Base-by-base conservation (phyloP, 2,113 vertebrate species). In the Antennarius striatus region DNA sequence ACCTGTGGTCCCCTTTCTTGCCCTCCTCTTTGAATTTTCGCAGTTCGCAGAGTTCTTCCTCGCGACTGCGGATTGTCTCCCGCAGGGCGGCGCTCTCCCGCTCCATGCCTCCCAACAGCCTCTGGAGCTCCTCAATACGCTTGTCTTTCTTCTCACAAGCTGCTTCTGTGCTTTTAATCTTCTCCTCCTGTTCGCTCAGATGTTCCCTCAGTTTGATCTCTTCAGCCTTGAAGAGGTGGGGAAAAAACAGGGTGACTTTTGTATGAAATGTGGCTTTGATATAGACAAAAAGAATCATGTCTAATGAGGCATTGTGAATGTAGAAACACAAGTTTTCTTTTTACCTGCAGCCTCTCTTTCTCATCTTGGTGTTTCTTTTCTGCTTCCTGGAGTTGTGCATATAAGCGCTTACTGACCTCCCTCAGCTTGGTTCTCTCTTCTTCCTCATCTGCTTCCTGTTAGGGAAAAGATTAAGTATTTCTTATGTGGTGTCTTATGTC, bases 301-400 rank as follows among this genome's bases (percentile, higher is more conserved):
- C 30, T 46, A 6, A n/a, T 42, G 32, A 32, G 51, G 13, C 36
- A 10, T 10, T 1, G 10, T 28, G 63, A 17, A 10, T 30, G 13
- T 30, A 42, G 39, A 63, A 30, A 39, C 30, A 50, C 22, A 30
- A 16, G 1, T 17, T 11, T 54, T 3, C 30, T 3, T 10, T 15
- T 85, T 72, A 97, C 96, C 95, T 96, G 94, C 4, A 96, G 93
- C 56, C 79, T 84, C 3, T 89, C 89, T 49, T 83, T 92, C 29
- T 98, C 96, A 48, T 93, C 89, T 82, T 93, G 93, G 51, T 95
- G 94, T 54, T 84, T 92, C 50, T 68, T 93, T 61, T 98, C 95
- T 0, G 93, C 89, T 39, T 97, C 95, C 84, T 93, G 94, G 42
- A 98, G 86, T 85, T 91, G 40, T 43, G 79, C 80, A 6, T 94